Conservation (phyloP, 1,140 invertebrate species). For the Berghia stephanieae region DNA sequence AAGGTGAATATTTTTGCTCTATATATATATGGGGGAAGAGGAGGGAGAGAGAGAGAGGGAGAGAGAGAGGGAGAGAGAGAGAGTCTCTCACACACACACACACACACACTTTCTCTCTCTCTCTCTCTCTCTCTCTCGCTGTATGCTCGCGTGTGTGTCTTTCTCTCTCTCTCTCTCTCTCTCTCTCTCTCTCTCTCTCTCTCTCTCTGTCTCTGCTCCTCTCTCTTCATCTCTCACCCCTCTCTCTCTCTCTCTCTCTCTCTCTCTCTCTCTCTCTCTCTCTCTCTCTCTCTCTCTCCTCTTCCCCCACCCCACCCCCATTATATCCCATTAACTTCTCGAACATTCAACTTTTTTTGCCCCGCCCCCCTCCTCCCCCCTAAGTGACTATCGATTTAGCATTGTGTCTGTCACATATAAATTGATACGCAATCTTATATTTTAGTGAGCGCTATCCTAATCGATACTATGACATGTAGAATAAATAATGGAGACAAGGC, state of each 20-base stretch:
- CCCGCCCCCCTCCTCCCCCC: slow-evolving; percentile 5
- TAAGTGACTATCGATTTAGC: neutral
- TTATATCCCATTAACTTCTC: neutral
- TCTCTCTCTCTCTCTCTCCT: neutral
- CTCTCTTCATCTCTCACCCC: neutral
- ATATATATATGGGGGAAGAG: no score
- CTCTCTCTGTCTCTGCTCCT: neutral
- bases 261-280: slow-evolving; percentile 4
- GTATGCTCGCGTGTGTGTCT: neutral
- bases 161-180: neutral
- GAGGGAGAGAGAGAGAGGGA: no score
- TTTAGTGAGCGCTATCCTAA: no score
- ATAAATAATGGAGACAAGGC: no score
- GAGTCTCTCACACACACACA: no score
- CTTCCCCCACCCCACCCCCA: neutral
- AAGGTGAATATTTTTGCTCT: no score
- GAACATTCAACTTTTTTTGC: neutral
- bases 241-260: slow-evolving; percentile 7
- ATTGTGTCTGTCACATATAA: no score
- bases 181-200: neutral
- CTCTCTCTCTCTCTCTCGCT: slow-evolving; percentile 3
- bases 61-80: no score
- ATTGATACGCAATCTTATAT: no score
- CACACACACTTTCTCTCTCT: slow-evolving; percentile 12
- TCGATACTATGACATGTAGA: no score